Evolutionary conservation across 2,888 invertebrate species (phyloP).

Genomic region (Dyspetes luteomarginatus): DNA sequence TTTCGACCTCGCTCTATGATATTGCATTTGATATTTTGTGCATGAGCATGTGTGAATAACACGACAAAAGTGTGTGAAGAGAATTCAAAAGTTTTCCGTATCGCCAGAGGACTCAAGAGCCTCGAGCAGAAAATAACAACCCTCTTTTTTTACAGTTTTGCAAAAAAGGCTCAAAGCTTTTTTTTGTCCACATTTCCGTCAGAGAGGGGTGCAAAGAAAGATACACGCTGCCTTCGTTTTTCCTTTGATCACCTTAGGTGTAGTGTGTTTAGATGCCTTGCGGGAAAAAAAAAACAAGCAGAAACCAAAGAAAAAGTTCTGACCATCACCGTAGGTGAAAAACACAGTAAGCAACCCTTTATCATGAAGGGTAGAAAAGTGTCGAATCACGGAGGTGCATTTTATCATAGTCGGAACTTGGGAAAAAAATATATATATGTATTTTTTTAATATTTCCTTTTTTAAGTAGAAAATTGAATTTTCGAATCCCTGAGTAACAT

Average conservation of each 20-base stretch:
- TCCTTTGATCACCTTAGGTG: slow-evolving; percentile 50
- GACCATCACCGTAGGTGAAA: background rate
- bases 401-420: background rate
- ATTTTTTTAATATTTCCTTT: too few species aligned
- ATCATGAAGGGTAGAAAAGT: background rate
- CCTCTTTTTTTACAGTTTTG: slow-evolving; percentile 12
- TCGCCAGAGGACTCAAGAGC: slow-evolving; percentile 21
- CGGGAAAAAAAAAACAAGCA: background rate
- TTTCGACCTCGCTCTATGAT: too few species aligned
- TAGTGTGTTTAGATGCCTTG: slow-evolving; percentile 38
- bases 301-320: background rate
- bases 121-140: slow-evolving; percentile 6
- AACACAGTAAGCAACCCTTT: background rate
- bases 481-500: too few species aligned
- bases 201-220: background rate
- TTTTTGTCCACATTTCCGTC: slow-evolving; percentile 14
- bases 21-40: background rate
- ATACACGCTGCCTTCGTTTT: slow-evolving; percentile 7
- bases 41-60: slow-evolving; percentile 1
- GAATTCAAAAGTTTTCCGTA: slow-evolving; percentile 14
- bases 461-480: too few species aligned
- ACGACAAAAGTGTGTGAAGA: background rate
- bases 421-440: too few species aligned
- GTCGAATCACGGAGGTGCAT: background rate
- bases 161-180: slow-evolving; percentile 20